Evolutionary conservation across 2,888 invertebrate species (phyloP).

Genomic region (Agrenia bidenticulata): DNA sequence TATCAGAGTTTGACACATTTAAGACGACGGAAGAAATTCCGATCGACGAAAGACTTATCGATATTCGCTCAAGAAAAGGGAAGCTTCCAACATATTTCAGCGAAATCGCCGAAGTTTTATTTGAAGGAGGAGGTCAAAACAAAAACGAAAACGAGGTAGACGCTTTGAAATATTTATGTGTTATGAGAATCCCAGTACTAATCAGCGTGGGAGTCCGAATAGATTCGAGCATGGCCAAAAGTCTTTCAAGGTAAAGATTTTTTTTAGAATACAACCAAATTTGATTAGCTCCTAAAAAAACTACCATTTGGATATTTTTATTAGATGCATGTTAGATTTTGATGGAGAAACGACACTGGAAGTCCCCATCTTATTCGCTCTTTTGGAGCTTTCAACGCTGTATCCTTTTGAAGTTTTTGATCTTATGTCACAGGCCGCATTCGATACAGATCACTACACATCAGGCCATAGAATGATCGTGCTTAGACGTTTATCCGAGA

Average conservation of each 20-base stretch:
- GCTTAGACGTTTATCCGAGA: conserved; percentile 31
- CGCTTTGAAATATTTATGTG: conserved; percentile 36
- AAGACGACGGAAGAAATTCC: conserved; percentile 28
- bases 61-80: conserved; percentile 22
- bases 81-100: conserved; percentile 48
- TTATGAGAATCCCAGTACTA: conserved; percentile 45
- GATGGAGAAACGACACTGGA: conserved; percentile 27
- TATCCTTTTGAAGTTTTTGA: conserved; percentile 44
- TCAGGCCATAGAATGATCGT: conserved; percentile 41
- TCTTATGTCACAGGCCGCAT: conserved; percentile 28
- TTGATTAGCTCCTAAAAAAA: too few relatives aligned
- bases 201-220: conserved; percentile 34
- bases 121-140: conserved; percentile 29
- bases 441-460: conserved; percentile 41
- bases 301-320: background rate
- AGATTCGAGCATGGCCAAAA: conserved; percentile 39
- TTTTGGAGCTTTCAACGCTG: conserved; percentile 39
- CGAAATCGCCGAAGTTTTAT: conserved; percentile 43
- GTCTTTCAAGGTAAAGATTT: conserved; percentile 34
- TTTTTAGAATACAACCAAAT: background rate
- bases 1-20: conserved; percentile 16
- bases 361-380: conserved; percentile 40
- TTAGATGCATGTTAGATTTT: conserved; percentile 39
- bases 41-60: conserved; percentile 33
- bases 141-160: conserved; percentile 46